phyloP scores from a whole-genome alignment of 2,113 vertebrate genomes.

The Cryptotis parvus region DNA sequence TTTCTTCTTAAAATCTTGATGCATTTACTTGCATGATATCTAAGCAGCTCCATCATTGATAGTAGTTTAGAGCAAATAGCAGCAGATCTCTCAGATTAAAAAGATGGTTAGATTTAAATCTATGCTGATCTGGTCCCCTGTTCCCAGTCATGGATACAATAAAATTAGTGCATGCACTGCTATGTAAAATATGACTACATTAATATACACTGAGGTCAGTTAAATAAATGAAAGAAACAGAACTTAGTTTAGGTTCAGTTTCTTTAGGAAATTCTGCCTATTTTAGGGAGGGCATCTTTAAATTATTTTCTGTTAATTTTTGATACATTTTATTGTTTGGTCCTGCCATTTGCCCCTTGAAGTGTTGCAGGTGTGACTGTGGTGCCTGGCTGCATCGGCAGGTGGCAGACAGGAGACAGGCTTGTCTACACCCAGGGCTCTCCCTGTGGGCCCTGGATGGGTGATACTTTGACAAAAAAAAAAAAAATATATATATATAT shows the following conservation, averaged over 20 bases:
- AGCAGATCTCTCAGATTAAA: not conserved
- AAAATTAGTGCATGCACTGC: not conserved
- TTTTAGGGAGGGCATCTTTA: not conserved
- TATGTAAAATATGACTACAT: not conserved
- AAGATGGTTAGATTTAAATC: slow-evolving; percentile 12
- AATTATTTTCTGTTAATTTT: not conserved
- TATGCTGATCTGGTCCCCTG: not conserved
- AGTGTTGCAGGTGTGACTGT: too few species aligned
- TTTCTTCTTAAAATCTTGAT: not conserved
- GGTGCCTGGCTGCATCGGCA: too few species aligned
- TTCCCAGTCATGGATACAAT: not conserved
- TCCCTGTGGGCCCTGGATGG: too few species aligned
- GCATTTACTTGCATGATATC: not conserved
- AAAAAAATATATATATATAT: too few species aligned
- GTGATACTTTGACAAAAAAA: too few species aligned
- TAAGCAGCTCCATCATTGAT: not conserved
- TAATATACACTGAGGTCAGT: not conserved
- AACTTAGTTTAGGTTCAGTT: not conserved
- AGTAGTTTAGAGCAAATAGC: not conserved
- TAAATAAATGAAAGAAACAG: not conserved
- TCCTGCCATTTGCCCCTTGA: too few species aligned
- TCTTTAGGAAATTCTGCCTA: not conserved
- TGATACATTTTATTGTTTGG: not conserved
- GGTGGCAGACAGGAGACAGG: too few species aligned
- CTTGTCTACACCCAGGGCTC: too few species aligned